Evolutionary conservation across 53 echinoderm and acorn worm genomes (phyloP).

Genomic region (Actinopyga echinites): DNA sequence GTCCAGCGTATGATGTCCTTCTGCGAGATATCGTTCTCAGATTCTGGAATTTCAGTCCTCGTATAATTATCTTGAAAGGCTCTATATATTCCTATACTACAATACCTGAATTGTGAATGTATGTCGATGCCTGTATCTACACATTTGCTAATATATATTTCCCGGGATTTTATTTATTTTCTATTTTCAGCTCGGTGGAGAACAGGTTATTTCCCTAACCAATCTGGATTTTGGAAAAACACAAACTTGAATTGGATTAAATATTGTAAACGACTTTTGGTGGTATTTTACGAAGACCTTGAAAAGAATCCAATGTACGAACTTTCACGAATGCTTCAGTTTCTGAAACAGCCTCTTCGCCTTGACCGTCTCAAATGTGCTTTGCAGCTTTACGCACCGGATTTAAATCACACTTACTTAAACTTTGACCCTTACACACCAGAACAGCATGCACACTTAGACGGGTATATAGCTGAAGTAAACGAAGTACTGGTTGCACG

Average conservation of each 20-base stretch:
- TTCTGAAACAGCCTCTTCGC: conserved; percentile 3
- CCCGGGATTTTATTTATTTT: background rate
- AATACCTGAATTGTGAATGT: too few species aligned
- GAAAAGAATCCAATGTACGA: conserved; percentile 20
- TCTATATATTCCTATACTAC: too few species aligned
- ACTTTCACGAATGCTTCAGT: conserved; percentile 17
- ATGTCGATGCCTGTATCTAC: too few species aligned
- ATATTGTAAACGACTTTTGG: conserved; percentile 22
- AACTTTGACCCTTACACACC: conserved; percentile 35
- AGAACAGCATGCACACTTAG: conserved; percentile 21
- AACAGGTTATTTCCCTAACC: conserved; percentile 21
- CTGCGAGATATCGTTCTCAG: too few species aligned
- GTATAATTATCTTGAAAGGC: too few species aligned
- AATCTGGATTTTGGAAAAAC: conserved; percentile 22
- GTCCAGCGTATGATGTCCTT: too few species aligned
- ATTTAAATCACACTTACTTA: conserved; percentile 29
- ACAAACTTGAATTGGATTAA: conserved; percentile 32
- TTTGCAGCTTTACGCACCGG: conserved; percentile 17
- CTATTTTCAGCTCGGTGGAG: conserved; percentile 1
- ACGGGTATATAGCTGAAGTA: conserved; percentile 27
- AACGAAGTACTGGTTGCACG: conserved; percentile 18
- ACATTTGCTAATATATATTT: too few species aligned
- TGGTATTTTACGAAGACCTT: conserved; percentile 35
- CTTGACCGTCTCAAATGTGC: conserved; percentile 11
- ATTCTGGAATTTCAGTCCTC: too few species aligned